phyloP scores from a whole-genome alignment of 2,113 vertebrate species.

The Antennarius striatus region DNA sequence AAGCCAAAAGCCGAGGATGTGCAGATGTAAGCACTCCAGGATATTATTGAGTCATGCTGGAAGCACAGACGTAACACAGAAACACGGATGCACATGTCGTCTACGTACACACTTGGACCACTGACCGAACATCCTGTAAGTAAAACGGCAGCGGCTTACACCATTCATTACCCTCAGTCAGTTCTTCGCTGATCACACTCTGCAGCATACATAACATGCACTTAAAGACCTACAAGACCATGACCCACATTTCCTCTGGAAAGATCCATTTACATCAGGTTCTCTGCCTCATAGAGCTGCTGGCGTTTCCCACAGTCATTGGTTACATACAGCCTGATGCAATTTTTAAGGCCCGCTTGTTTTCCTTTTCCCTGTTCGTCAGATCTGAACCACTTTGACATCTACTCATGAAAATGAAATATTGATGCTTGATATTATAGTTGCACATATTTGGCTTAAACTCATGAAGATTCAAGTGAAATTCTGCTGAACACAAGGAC shows the following conservation, averaged over 20 bases:
- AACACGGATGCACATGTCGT: not conserved
- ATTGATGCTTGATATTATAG: conserved; percentile 45
- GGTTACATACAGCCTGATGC: conserved; percentile 27
- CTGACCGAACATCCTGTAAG: conserved; percentile 55
- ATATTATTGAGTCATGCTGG: conserved; percentile 31
- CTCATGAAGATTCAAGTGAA: conserved; percentile 31
- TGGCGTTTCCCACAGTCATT: conserved; percentile 48
- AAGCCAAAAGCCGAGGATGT: not conserved
- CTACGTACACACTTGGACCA: conserved; percentile 42
- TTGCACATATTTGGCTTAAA: conserved; percentile 9
- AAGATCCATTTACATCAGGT: conserved; percentile 41
- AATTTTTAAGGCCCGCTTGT: conserved; percentile 26
- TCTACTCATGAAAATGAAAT: conserved; percentile 5
- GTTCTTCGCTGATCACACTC: conserved; percentile 43
- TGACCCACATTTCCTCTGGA: conserved; percentile 22
- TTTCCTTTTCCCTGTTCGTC: conserved; percentile 16
- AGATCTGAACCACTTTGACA: conserved; percentile 16
- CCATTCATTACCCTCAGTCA: conserved; percentile 4
- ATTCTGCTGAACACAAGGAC: conserved; percentile 20
- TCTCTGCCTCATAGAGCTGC: conserved; percentile 26
- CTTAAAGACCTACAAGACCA: conserved; percentile 33
- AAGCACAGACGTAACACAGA: not conserved
- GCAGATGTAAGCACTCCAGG: not conserved
- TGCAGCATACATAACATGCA: conserved; percentile 33
- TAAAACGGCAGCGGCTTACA: conserved; percentile 16